Conservation (phyloP, 1,140 invertebrate species). For the Bombus sylvicola region DNA sequence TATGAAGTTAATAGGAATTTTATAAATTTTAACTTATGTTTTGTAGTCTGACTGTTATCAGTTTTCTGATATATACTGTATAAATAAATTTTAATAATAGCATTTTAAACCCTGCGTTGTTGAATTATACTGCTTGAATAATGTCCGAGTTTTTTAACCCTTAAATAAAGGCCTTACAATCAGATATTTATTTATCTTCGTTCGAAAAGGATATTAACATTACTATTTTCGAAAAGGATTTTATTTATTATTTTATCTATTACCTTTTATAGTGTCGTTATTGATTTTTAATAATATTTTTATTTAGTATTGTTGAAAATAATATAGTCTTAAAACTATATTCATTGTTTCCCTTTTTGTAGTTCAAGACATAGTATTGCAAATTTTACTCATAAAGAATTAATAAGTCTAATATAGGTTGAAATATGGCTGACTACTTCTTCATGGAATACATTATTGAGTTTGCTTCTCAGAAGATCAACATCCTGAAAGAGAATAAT, state of each 20-base stretch:
- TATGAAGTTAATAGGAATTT: conserved; percentile 75
- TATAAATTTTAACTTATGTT: conserved; percentile 75
- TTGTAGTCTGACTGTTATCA: conserved; percentile 48
- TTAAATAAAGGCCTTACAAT: conserved; percentile 32
- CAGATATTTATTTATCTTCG: not conserved
- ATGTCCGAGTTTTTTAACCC: not conserved
- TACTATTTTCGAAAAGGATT: not conserved
- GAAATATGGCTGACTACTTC: conserved; percentile 73
- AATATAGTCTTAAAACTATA: not conserved
- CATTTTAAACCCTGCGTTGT: conserved; percentile 23
- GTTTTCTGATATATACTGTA: conserved; percentile 45
- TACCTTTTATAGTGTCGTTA: not conserved
- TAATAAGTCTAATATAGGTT: conserved; percentile 72
- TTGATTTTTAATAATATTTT: not conserved
- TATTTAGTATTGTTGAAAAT: not conserved
- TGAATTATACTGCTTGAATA: not conserved
- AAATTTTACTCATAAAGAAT: conserved; percentile 68
- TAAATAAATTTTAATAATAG: conserved; percentile 20
- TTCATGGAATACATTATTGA: conserved; percentile 75
- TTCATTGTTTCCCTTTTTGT: not conserved
- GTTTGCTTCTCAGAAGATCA: conserved; percentile 66
- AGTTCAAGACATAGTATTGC: not conserved
- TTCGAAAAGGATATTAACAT: not conserved
- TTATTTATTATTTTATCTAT: not conserved
- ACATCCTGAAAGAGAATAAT: conserved; percentile 76